phyloP scores from a whole-genome alignment of 2,888 invertebrate species.

The Saturnia pavonia region DNA sequence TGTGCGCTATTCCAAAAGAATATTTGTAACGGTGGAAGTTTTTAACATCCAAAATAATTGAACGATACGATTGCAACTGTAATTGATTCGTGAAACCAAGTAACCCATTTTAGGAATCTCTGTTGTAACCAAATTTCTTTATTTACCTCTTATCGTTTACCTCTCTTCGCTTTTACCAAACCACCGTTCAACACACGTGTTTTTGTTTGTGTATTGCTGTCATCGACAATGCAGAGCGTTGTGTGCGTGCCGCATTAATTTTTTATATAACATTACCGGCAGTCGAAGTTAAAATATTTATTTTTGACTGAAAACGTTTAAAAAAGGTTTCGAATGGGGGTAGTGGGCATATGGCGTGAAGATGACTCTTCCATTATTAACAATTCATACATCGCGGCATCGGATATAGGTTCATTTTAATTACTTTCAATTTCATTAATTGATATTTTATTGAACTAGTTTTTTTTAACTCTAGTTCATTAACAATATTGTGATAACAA shows the following conservation, averaged over 20 bases:
- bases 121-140: neutral
- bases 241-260: constrained; percentile 42
- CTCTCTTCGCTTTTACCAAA: neutral
- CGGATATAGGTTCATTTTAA: constrained; percentile 10
- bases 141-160: neutral
- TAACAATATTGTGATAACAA: neutral
- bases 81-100: no score
- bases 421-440: constrained; percentile 14
- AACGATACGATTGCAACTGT: no score
- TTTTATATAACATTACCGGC: constrained; percentile 48
- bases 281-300: constrained; percentile 54
- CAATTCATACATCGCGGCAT: neutral
- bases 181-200: constrained; percentile 39
- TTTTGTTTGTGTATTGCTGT: constrained; percentile 57
- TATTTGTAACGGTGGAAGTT: no score
- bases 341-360: constrained; percentile 8
- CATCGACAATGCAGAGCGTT: constrained; percentile 57
- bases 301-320: constrained; percentile 37
- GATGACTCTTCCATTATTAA: constrained; percentile 9
- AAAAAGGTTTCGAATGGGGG: constrained; percentile 16
- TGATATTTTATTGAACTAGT: constrained; percentile 28
- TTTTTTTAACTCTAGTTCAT: constrained; percentile 25
- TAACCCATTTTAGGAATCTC: no score
- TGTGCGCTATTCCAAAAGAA: no score
- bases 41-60: no score